Conservation (phyloP, 2,797 vertebrate species). For the Sardinella longiceps region DNA sequence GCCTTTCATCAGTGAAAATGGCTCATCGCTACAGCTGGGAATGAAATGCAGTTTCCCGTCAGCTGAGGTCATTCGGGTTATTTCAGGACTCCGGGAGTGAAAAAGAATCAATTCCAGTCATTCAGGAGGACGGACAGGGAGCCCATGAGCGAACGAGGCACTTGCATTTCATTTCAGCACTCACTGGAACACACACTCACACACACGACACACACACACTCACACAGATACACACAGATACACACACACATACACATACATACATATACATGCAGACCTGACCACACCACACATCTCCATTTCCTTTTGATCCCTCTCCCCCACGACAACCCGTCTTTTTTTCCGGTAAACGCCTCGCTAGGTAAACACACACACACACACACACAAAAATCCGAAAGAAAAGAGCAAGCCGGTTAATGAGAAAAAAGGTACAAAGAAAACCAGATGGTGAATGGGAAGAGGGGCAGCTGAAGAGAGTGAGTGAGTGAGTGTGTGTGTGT, state of each 20-base stretch:
- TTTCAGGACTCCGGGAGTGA: constrained; percentile 31
- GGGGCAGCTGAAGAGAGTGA: not conserved
- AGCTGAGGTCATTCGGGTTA: constrained; percentile 28
- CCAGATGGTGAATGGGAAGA: not conserved
- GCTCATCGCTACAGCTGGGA: constrained; percentile 15
- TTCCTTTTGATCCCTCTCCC: not conserved
- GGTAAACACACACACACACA: not conserved
- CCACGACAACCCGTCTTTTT: not conserved
- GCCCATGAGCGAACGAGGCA: not conserved
- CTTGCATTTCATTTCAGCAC: constrained; percentile 9
- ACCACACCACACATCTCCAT: not conserved
- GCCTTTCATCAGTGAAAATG: constrained; percentile 21
- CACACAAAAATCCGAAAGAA: not conserved
- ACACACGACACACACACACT: not conserved
- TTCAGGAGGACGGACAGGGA: not conserved
- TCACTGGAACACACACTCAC: not conserved
- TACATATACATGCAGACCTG: not conserved
- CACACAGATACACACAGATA: not conserved
- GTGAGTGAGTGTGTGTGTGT: too few relatives aligned
- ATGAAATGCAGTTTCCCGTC: constrained; percentile 27
- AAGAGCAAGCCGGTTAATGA: not conserved
- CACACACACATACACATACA: not conserved
- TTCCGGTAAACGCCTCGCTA: not conserved
- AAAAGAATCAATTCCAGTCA: constrained; percentile 11
- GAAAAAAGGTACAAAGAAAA: not conserved